A percentile compares a stretch with the other conserved stretches of the same genome.
These are phyloP conservation scores for Megamerina dolium DNA, from an alignment of 2,888 invertebrate genomes.

Conservation along the genomic window DNA sequence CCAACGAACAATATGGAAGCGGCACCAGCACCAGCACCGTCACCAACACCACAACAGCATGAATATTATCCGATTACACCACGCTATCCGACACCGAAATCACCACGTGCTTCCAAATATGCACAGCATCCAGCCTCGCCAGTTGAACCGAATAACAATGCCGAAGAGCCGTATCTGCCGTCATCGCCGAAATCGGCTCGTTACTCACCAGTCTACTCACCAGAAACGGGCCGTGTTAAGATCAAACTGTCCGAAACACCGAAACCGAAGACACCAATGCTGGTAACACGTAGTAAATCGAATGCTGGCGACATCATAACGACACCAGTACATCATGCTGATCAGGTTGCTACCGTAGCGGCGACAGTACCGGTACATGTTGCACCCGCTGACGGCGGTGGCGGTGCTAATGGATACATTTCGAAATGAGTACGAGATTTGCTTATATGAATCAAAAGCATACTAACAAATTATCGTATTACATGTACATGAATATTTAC, in stretches of 20 bases:
- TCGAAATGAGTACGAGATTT: too few relatives aligned
- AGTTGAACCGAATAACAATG: slow-evolving; percentile 37
- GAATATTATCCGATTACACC: slow-evolving; percentile 48
- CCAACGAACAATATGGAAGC: slow-evolving; percentile 30
- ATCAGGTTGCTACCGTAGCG: slow-evolving; percentile 13
- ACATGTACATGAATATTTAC: too few relatives aligned
- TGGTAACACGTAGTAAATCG: slow-evolving; percentile 69
- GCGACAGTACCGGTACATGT: slow-evolving; percentile 15
- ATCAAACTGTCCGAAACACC: slow-evolving; percentile 71
- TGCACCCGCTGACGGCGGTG: slow-evolving; percentile 20
- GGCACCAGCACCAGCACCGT: slow-evolving; percentile 27
- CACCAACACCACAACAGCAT: slow-evolving; percentile 27
- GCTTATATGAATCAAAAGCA: slow-evolving; percentile 9
- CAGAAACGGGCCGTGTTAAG: slow-evolving; percentile 72
- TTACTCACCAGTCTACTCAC: slow-evolving; percentile 53
- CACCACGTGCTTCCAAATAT: slow-evolving; percentile 49
- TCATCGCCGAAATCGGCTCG: slow-evolving; percentile 51
- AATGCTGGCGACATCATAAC: slow-evolving; percentile 72
- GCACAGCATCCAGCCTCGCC: slow-evolving; percentile 32
- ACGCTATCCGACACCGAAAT: slow-evolving; percentile 50
- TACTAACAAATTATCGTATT: neutral
- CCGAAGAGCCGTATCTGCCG: slow-evolving; percentile 52
- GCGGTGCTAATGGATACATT: slow-evolving; percentile 27
- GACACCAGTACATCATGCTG: too few relatives aligned
- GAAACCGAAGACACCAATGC: slow-evolving; percentile 74